Evolutionary conservation across 2,888 invertebrate genomes (phyloP).

Genomic region (Plagodis dolabraria): DNA sequence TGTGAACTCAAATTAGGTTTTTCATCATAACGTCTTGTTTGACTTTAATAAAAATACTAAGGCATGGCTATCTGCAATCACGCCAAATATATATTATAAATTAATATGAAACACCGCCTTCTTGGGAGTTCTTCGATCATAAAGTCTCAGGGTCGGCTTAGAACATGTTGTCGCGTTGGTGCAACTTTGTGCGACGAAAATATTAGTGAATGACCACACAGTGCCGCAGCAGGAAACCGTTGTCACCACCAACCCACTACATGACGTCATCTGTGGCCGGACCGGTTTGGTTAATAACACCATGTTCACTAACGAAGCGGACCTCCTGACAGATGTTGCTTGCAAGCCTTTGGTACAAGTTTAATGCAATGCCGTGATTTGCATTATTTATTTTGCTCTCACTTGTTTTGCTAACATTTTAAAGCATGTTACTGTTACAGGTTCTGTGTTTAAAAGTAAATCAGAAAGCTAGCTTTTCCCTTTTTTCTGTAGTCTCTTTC

Average conservation of each 20-base stretch:
- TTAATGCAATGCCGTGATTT: constrained; percentile 8
- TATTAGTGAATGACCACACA: constrained; percentile 14
- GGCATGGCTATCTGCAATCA: constrained; percentile 7
- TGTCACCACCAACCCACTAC: constrained; percentile 42
- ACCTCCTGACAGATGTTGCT: constrained; percentile 19
- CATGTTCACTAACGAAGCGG: constrained; percentile 37
- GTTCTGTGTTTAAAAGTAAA: too few relatives aligned
- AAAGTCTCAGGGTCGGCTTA: constrained; percentile 8
- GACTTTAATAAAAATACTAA: constrained; percentile 16
- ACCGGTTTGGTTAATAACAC: constrained; percentile 52
- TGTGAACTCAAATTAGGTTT: too few relatives aligned
- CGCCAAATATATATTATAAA: constrained; percentile 22
- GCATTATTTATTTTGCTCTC: not conserved
- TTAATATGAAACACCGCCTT: constrained; percentile 21
- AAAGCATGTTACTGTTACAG: not conserved
- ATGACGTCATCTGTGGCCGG: constrained; percentile 53
- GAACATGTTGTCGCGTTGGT: constrained; percentile 1
- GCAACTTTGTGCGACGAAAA: constrained; percentile 1
- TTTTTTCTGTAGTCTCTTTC: too few relatives aligned
- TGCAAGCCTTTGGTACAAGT: constrained; percentile 8
- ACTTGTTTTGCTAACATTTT: not conserved
- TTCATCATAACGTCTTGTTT: not conserved
- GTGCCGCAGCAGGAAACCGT: constrained; percentile 16
- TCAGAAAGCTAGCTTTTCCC: too few relatives aligned
- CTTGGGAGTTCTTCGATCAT: constrained; percentile 2